Evolutionary conservation across 2,113 vertebrate species (phyloP), one percentile per base, ranked within the genome.

Genomic region (Xenotilapia caudafasciata): DNA sequence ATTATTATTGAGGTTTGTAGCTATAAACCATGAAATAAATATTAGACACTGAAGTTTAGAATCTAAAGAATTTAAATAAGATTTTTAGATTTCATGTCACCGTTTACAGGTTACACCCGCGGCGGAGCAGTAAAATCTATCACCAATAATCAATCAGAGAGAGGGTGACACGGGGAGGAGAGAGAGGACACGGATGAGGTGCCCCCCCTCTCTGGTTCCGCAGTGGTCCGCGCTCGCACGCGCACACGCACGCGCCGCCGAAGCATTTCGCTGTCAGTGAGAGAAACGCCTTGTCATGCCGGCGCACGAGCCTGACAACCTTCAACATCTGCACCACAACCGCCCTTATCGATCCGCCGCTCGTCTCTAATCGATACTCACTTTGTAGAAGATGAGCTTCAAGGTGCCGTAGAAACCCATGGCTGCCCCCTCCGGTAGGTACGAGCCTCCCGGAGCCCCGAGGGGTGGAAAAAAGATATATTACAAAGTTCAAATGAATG

Each of bases 321-420:
- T 77, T 33, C 17, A 51, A 77, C 73, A 77, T 77, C 73, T 45
- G 49, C 40, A 38, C 19, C 14, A 38, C 23, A 47, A n/a, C 40
- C 9, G 4, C 23, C 21, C 6, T 17, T 26, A 47, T 73, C 21
- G 68, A 73, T 47, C 40, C 5, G 21, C 21, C 21, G 21, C 40
- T 26, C 31, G 60, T 81, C 38, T 38, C 4, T 80, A 4, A 84
- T 80, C 90, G 4, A 51, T 95, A 97, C 98, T 98, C 97, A 98
- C 98, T 97, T 99, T 98, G 95, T 97, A 98, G 97, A 99, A 99
- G 96, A 99, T 98, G 97, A 98, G 98, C 97, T 99, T 99, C 96
- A 98, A 95, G 94, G 97, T 98, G 95, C 98, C 98, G 97, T 99
- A 99, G 97, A 99, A 99, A 33, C 98, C 98, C 98, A 99, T 99